Conservation (phyloP, 1,140 invertebrate genomes). For the Megathymus violae region DNA sequence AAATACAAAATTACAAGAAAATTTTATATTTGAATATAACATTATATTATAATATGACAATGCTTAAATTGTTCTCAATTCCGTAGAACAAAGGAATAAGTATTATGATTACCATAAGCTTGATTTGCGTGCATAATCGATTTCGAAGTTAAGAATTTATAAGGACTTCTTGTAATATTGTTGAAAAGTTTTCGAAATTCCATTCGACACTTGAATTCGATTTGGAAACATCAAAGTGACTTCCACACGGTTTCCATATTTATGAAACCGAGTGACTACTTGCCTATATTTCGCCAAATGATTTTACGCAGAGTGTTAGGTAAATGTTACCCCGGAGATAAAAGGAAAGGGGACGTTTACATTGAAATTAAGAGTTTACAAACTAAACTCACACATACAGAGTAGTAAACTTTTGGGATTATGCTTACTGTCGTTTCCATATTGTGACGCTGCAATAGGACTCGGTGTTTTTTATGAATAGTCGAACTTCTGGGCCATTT, state of each 20-base stretch:
- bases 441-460: no score
- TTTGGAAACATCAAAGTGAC: slow-evolving; percentile 3
- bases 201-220: not conserved
- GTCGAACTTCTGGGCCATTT: no score
- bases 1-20: no score
- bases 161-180: slow-evolving; percentile 8
- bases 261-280: not conserved
- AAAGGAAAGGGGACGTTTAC: not conserved
- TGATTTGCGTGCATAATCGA: slow-evolving; percentile 11
- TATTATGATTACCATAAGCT: slow-evolving; percentile 7
- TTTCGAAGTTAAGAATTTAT: slow-evolving; percentile 1
- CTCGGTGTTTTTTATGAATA: no score
- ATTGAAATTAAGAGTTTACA: not conserved
- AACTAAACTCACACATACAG: not conserved
- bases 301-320: not conserved
- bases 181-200: not conserved
- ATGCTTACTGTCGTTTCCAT: no score
- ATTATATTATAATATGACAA: not conserved
- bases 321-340: slow-evolving; percentile 1
- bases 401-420: not conserved
- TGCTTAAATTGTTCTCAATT: not conserved
- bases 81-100: not conserved
- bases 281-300: not conserved
- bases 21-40: no score
- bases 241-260: slow-evolving; percentile 5